Base-by-base conservation (phyloP, 2,888 invertebrate genomes). In the Clanis bilineata region DNA sequence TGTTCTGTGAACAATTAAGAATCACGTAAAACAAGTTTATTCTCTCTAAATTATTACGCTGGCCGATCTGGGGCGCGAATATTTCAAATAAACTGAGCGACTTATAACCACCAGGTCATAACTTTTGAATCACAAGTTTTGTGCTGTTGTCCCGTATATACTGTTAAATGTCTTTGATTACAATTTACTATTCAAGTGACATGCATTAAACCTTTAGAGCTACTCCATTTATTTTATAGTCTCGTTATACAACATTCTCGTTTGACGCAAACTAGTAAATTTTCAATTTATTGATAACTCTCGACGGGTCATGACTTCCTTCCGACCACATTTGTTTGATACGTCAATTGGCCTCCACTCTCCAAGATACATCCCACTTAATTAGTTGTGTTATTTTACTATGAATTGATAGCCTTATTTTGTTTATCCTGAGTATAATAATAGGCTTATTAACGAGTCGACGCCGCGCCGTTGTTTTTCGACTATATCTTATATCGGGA, bases 311-410 rank as follows among this genome's bases (percentile, higher is more conserved):
- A 41, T 28, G 28, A 57, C 43, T 57, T 57, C 56, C 56, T 57
- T 51, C 51, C 51, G 51, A 57, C 23, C 56, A 43, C 56, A 57
- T 57, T 57, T 57, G 28, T 57, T 43, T 41, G 56, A 57, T 57
- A 43, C 28, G 43, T 43, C 56, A 51, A 51, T 21, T 51, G 51
- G 51, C 32, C 51, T 47, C 25, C 28, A 51, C 18, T 51, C 51
- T 47, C 25, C 28, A 51, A 32, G 51, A 28, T 18, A 28, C 51
- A 51, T 51, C 51, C 28, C 32, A 18, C 32, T 51, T 51, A 51
- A 51, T 51, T 51, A 51, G 51, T 18, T 51, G 25, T 51, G 51
- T 32, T 51, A 51, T 51, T 45, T 45, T 51, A 51, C 28, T 7
- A 51, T 18, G 25, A 7, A 51, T 32, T 32, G 28, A 32, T 32